Evolutionary conservation across 2,888 invertebrate genomes (phyloP).

Genomic region (Rhamnusium bicolor): DNA sequence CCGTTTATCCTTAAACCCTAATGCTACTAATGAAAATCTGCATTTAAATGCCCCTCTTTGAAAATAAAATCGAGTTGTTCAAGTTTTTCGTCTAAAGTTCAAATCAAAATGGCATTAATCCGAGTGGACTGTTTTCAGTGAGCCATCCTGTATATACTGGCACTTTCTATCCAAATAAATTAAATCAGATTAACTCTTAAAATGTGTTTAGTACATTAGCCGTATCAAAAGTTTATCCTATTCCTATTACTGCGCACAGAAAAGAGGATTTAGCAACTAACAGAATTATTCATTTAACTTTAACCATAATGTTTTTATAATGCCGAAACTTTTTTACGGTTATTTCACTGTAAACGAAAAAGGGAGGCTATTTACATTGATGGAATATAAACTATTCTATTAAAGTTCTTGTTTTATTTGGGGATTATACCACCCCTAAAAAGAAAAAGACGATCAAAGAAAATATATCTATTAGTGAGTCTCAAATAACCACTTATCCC

Average conservation of each 20-base stretch:
- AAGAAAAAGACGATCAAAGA: too few species aligned
- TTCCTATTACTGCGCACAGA: background rate
- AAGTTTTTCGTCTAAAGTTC: too few species aligned
- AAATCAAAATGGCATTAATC: too few species aligned
- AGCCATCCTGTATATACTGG: background rate
- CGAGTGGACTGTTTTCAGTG: background rate
- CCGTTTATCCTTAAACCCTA: too few species aligned
- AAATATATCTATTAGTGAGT: too few species aligned
- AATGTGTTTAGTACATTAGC: conserved; percentile 20
- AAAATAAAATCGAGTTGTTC: too few species aligned
- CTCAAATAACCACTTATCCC: too few species aligned
- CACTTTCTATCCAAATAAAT: background rate
- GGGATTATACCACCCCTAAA: background rate
- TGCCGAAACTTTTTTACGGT: background rate
- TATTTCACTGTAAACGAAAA: background rate
- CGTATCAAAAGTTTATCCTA: conserved; percentile 14
- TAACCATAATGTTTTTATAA: conserved; percentile 1
- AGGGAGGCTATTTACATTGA: background rate
- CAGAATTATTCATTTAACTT: conserved; percentile 11
- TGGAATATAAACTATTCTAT: background rate
- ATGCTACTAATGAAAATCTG: too few species aligned
- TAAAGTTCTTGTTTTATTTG: background rate
- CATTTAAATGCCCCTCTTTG: too few species aligned
- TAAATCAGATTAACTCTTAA: conserved; percentile 13
- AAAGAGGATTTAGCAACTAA: conserved; percentile 8